These are phyloP conservation scores for Boloria selene DNA, from an alignment of 2,888 invertebrate genomes.

Conservation along the genomic window DNA sequence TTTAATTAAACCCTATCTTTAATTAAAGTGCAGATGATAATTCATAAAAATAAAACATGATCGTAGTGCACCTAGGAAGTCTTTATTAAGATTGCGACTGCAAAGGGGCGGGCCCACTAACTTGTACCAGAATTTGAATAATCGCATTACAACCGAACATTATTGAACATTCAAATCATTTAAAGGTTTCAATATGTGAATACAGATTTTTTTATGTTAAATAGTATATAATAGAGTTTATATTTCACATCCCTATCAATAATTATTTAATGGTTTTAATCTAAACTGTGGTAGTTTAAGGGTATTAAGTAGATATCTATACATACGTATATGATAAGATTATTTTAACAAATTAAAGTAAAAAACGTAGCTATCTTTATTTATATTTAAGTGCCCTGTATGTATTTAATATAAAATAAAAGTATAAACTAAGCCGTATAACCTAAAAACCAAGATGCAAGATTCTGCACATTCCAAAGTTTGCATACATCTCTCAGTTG, in stretches of 20 bases:
- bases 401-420: no score
- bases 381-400: no score
- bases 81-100: constrained; percentile 80
- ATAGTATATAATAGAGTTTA: background rate
- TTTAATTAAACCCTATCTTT: constrained; percentile 77
- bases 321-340: no score
- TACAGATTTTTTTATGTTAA: constrained; percentile 7
- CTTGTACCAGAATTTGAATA: constrained; percentile 77
- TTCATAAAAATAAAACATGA: constrained; percentile 71
- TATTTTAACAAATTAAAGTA: no score
- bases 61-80: constrained; percentile 73
- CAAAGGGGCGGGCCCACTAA: constrained; percentile 72
- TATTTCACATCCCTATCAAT: constrained; percentile 1
- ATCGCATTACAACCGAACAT: constrained; percentile 51
- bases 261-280: background rate
- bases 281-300: background rate
- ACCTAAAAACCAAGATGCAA: constrained; percentile 37
- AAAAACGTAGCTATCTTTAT: no score
- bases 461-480: constrained; percentile 60
- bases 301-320: background rate
- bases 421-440: background rate
- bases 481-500: constrained; percentile 67
- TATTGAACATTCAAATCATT: constrained; percentile 40
- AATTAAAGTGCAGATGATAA: constrained; percentile 66
- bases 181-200: constrained; percentile 9